Base-by-base conservation (phyloP, 92 coral and sea anemone genomes). In the Epizoanthus rinbou region DNA sequence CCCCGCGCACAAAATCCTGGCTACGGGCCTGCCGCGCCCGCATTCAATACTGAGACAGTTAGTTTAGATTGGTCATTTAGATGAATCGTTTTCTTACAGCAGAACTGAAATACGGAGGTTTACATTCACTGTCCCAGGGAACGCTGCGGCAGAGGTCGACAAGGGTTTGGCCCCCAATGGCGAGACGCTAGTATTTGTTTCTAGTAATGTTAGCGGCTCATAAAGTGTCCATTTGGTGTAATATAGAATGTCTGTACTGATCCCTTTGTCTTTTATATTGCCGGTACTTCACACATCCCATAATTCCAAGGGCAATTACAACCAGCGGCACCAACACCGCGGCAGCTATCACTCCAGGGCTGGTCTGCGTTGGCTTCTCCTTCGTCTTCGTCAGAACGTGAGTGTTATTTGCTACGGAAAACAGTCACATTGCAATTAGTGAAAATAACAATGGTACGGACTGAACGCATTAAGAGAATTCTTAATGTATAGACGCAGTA, bases 291-390 rank as follows among this genome's bases (percentile, higher is more conserved):
- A 62, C 8, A 37, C 10, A 78, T 60, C 70, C 82, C 71, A 78
- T 19, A 41, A 60, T 37, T 19, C 82, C 82, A 62, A 78, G 58
- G 22, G 58, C 58, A 22, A 78, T 43, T 22, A 78, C 39, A 22
- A 60, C n/a, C 54, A 78, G 47, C 41, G 82, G 82, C 22, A 78
- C 82, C 82, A 78, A 70, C 6, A 78, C 82, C 11, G 82, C 82
- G 7, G 82, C 82, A n/a, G 82, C 82, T 78, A 78, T 78, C 35
- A 59, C 16, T 78, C 82, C 82, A 35, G 82, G 71, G 71, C 45
- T 63, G 71, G 58, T 41, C 47, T n/a, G n/a, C n/a, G n/a, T n/a
- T n/a, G 14, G 57, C 53, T 78, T 62, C 24, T 18, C 37, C 59
- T 78, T 43, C 19, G 21, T 69, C 24, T 43, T 56, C 11, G 22